Conservation (phyloP, 1,140 invertebrate species). For the Zaprionus gabonicus region DNA sequence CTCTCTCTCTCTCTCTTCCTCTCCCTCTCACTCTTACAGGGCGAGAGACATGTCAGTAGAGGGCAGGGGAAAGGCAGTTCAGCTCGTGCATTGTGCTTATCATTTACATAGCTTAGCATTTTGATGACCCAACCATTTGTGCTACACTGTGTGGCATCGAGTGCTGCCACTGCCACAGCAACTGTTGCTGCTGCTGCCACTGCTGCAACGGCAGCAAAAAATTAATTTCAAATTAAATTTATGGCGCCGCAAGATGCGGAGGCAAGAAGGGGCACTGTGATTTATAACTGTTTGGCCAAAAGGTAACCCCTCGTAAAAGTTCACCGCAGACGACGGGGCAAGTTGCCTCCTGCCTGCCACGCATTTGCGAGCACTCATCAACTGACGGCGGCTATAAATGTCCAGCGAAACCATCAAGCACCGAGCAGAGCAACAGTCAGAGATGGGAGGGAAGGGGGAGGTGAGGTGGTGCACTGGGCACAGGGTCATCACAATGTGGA, state of each 20-base stretch:
- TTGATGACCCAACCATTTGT: conserved; percentile 75
- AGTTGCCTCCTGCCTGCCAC: conserved; percentile 34
- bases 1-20: neutral
- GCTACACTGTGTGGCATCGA: conserved; percentile 46
- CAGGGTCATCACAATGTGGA: neutral
- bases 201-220: conserved; percentile 58
- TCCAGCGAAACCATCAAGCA: conserved; percentile 55
- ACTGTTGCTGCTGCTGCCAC: conserved; percentile 1
- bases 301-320: conserved; percentile 56
- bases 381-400: conserved; percentile 67
- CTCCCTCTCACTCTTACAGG: no score
- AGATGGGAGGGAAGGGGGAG: neutral
- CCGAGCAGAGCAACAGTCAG: neutral
- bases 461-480: neutral
- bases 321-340: conserved; percentile 24
- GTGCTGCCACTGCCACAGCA: conserved; percentile 21
- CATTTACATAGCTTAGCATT: conserved; percentile 81
- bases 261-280: conserved; percentile 62
- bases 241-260: conserved; percentile 73
- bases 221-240: conserved; percentile 84
- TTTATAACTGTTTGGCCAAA: conserved; percentile 55
- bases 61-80: neutral
- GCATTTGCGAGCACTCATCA: conserved; percentile 76
- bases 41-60: neutral
- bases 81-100: conserved; percentile 74